Evolutionary conservation across 2,888 invertebrate genomes (phyloP), one percentile per base, ranked within the genome.

Genomic region (Xestia xanthographa): DNA sequence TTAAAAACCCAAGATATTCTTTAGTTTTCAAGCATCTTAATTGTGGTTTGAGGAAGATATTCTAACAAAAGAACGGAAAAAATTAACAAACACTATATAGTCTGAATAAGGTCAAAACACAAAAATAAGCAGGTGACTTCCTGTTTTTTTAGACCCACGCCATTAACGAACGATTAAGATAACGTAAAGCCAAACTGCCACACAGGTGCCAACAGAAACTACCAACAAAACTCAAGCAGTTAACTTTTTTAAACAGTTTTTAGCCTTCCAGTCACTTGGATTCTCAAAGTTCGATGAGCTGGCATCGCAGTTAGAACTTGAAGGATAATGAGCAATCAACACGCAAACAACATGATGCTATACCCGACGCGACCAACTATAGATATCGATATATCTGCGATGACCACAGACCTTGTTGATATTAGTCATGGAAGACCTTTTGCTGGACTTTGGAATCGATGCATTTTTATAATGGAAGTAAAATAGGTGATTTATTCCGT

Each of bases 291-390:
- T 48, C 58, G 17, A 65, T 60, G 67, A 78, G 60, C 60, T 82
- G 70, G 78, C 85, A 50, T 66, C 53, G 45, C 50, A 73, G 72
- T 77, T 26, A 62, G 56, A 71, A 53, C 58, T 70, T 72, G 63
- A 72, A 84, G 66, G 68, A 75, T 86, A 76, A 81, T 86, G 79
- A 86, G 75, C 85, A 78, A 88, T 84, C 71, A 70, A 73, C 82
- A 88, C 82, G 75, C 86, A 72, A 84, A 71, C 75, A 66, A 76
- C 69, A 74, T 66, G 66, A 70, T 66, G 29, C 48, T 80, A 81
- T 72, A 66, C 45, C 45, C 48, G 50, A 38, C 60, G 22, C 17
- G 77, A 78, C 77, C 68, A 72, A 56, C 66, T 71, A 68, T 81
- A 62, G 66, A n/a, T 56, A 77, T 62, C 66, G 67, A 76, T 76